Evolutionary conservation across 2,797 vertebrate species (phyloP), one percentile per base, ranked within the genome.

Genomic region (Platalea minor): DNA sequence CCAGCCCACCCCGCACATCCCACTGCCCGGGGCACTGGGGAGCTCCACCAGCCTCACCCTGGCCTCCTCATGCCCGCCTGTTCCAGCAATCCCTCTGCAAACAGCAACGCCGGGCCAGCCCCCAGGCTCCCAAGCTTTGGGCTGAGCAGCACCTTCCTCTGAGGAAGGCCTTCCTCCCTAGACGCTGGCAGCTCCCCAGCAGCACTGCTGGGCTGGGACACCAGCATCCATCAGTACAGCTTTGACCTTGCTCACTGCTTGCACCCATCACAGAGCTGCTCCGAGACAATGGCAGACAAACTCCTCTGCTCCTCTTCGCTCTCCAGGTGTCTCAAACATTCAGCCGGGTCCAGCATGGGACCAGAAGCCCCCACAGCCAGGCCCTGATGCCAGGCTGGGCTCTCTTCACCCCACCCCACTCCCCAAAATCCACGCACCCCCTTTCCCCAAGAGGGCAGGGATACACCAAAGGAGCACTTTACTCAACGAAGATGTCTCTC

Each of bases 391-490:
- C 31, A 35, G 50, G 16, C 45, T 35, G 61, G 33, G 17, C 33
- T 68, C 60, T 65, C 33, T 24, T 68, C 7, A 13, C 5, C 4
- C 4, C 2, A 12, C 3, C 3, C 31, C 14, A 12, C 16, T 53
- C 13, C 29, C 13, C 4, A 1, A 59, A 77, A 35, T 6, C 51
- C 76, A 46, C 9, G 26, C 1, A 2, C 1, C 1, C 7, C 11
- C 16, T 9, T 82, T 43, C n/a, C 50, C 45, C 24, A 48, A 3
- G 3, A 48, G 37, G 19, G 15, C 1, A 37, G 29, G 29, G 18
- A 29, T 10, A 28, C 21, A 50, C 28, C 65, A 45, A n/a, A 31
- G 37, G 46, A 61, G 17, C 17, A 14, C 13, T 41, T 56, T 28
- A 23, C 31, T 63, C 43, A 19, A 5, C 2, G 23, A 53, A 25